Conservation (phyloP, 2,113 vertebrate species). For the Larimichthys polyactis region DNA sequence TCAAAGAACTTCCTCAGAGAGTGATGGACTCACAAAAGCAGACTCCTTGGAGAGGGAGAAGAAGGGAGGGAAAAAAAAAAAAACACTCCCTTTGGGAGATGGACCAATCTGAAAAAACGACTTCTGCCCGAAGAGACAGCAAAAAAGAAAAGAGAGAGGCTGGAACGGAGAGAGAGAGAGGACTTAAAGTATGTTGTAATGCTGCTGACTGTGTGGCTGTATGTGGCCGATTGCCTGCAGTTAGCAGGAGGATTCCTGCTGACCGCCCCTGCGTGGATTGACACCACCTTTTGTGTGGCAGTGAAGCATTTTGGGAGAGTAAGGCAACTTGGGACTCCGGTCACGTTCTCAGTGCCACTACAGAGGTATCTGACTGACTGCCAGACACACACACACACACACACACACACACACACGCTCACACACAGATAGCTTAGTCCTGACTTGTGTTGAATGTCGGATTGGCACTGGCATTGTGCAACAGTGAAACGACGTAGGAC, state of each 20-base stretch:
- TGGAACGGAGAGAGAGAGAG: not conserved
- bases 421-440: constrained; percentile 48
- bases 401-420: constrained; percentile 18
- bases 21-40: not conserved
- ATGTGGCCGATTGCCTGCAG: constrained; percentile 5
- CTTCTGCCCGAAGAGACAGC: not conserved
- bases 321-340: constrained; percentile 43
- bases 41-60: constrained; percentile 2
- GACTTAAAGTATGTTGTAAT: constrained; percentile 22
- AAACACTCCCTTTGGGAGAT: not conserved
- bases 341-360: constrained; percentile 54
- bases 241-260: constrained; percentile 30
- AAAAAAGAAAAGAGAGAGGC: not conserved
- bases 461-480: constrained; percentile 65
- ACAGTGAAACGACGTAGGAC: constrained; percentile 21
- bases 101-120: constrained; percentile 2
- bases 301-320: constrained; percentile 47
- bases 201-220: not conserved
- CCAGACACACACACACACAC: constrained; percentile 18
- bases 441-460: constrained; percentile 48
- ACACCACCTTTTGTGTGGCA: constrained; percentile 54
- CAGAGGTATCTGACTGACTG: constrained; percentile 45
- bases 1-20: constrained; percentile 6
- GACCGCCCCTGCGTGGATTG: constrained; percentile 31
- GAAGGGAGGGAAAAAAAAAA: not conserved